phyloP scores from a whole-genome alignment of 2,113 vertebrate genomes.

The Brachypodius melanocephalos region DNA sequence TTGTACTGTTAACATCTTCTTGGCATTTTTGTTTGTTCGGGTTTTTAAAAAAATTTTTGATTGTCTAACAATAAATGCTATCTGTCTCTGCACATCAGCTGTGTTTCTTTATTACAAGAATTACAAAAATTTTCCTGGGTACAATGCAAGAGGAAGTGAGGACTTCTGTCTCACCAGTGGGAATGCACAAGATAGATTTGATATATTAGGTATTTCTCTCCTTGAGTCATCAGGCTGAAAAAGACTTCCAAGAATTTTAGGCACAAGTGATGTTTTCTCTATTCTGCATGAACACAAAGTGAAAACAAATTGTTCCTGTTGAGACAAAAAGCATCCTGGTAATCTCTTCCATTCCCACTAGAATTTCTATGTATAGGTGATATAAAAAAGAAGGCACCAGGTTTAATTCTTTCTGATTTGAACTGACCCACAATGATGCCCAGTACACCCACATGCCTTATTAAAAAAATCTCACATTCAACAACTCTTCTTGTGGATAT shows the following conservation, averaged over 20 bases:
- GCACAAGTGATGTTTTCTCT: neutral
- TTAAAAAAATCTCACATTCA: neutral
- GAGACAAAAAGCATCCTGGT: neutral
- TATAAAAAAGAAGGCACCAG: neutral
- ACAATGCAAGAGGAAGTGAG: neutral
- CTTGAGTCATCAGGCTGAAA: neutral
- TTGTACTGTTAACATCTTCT: neutral
- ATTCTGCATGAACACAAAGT: neutral
- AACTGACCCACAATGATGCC: neutral
- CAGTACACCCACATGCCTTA: neutral
- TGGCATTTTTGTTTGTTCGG: neutral
- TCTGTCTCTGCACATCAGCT: neutral
- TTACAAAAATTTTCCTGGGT: neutral
- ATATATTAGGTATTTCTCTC: neutral
- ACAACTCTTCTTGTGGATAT: neutral
- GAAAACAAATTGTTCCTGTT: neutral
- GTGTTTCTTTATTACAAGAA: neutral
- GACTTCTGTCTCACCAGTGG: neutral
- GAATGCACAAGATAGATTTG: neutral
- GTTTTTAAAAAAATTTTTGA: rapidly evolving
- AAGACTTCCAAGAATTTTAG: neutral
- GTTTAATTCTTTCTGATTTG: neutral
- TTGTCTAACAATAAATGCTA: neutral
- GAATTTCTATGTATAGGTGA: neutral
- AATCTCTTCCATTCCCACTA: neutral